Evolutionary conservation across 1,140 invertebrate species (phyloP).

Genomic region (Aphelenchoides besseyi): DNA sequence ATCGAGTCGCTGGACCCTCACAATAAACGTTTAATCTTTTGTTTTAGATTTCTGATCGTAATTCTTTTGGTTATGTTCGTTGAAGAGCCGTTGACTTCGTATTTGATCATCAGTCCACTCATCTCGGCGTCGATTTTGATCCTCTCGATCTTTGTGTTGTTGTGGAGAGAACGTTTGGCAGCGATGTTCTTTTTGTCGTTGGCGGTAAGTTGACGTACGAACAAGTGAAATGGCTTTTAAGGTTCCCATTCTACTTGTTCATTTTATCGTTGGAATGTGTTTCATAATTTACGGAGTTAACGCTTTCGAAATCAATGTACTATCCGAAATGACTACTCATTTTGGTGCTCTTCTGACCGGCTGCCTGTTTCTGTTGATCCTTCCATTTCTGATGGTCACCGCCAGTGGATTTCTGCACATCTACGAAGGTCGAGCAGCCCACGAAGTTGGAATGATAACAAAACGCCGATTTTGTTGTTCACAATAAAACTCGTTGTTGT

Average conservation of each 20-base stretch:
- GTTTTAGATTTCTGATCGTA: background rate
- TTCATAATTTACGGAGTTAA: background rate
- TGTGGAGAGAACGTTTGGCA: background rate
- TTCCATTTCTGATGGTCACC: background rate
- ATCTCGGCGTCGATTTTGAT: background rate
- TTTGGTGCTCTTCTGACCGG: background rate
- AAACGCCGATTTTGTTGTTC: background rate
- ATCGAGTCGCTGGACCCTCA: background rate
- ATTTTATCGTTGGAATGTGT: background rate
- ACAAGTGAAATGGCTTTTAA: background rate
- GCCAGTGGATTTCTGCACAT: background rate
- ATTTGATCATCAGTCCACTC: background rate
- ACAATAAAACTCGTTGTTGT: too few relatives aligned
- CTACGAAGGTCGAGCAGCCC: background rate
- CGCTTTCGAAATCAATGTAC: background rate
- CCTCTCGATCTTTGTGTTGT: background rate
- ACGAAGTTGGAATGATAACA: background rate
- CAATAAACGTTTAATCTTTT: background rate
- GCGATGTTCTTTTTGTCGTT: background rate
- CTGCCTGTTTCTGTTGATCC: background rate
- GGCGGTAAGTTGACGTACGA: background rate
- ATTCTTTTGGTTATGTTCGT: background rate
- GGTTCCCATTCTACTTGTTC: background rate
- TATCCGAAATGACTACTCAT: background rate
- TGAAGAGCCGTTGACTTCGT: background rate